Conservation (phyloP, 2,113 vertebrate genomes). For the Protomyctophum bolini region DNA sequence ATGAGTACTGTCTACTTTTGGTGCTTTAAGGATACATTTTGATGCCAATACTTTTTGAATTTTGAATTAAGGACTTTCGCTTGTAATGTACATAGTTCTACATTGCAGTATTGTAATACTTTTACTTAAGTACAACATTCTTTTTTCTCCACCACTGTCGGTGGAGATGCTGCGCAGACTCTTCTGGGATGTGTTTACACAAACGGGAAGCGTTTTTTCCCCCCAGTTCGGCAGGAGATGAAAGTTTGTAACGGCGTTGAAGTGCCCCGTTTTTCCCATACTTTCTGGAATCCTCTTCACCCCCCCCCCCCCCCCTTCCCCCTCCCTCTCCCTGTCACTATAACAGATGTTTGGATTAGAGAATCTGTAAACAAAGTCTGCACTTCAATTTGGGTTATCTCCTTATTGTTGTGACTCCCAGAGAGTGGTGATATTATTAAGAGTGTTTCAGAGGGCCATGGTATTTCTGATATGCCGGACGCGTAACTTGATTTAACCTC, state of each 20-base stretch:
- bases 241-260: constrained; percentile 86
- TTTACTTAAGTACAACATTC: too few species aligned
- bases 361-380: constrained; percentile 95
- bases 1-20: too few species aligned
- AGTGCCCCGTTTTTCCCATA: constrained; percentile 91
- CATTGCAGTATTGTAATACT: too few species aligned
- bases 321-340: constrained; percentile 89
- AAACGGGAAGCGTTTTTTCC: constrained; percentile 82
- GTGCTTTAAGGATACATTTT: too few species aligned
- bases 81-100: too few species aligned
- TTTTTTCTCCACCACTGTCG: too few species aligned
- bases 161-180: constrained; percentile 58
- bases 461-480: constrained; percentile 43
- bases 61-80: too few species aligned
- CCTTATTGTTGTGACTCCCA: constrained; percentile 94
- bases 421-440: constrained; percentile 82
- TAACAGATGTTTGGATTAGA: constrained; percentile 97
- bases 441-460: constrained; percentile 82
- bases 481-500: constrained; percentile 25
- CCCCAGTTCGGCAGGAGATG: constrained; percentile 78
- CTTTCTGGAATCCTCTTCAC: constrained; percentile 85
- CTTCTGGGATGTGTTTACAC: constrained; percentile 86
- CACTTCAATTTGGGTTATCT: constrained; percentile 92
- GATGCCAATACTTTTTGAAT: too few species aligned
- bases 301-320: neutral